Percentiles rank a stretch among this genome's conserved stretches.
Conservation (phyloP, 2,797 vertebrate genomes). For the Dryobates pubescens region DNA sequence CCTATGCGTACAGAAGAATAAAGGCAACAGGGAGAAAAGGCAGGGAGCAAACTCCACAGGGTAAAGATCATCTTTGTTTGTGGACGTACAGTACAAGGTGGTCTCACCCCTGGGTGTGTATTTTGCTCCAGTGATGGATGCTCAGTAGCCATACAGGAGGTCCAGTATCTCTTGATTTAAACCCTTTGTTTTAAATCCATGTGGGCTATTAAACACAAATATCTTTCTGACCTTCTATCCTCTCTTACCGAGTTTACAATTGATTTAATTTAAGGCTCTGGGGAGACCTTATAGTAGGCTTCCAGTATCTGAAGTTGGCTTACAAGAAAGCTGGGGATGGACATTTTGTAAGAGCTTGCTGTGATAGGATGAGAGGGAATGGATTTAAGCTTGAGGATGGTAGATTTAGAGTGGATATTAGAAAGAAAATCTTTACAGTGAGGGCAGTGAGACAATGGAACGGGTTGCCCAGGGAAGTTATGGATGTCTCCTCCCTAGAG, state of each 20-base stretch:
- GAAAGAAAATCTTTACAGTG: no score
- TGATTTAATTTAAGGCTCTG: not conserved
- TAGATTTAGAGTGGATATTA: no score
- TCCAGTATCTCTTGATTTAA: not conserved
- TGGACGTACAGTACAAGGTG: not conserved
- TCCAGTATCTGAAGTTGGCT: no score
- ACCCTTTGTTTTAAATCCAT: not conserved
- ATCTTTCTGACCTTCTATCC: not conserved
- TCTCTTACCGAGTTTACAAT: not conserved
- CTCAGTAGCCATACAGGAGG: not conserved
- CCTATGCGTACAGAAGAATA: not conserved
- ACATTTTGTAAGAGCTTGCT: no score
- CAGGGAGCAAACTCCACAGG: not conserved
- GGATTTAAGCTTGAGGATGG: no score
- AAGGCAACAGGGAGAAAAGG: not conserved
- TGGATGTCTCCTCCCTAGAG: no score
- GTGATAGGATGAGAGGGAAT: no score
- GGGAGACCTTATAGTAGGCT: no score
- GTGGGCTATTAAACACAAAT: not conserved
- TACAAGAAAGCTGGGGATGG: no score
- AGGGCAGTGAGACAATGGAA: no score
- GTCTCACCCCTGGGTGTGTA: accelerated
- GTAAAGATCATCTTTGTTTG: not conserved
- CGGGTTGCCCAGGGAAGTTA: no score
- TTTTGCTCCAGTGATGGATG: accelerated